phyloP scores from a whole-genome alignment of 2,888 invertebrate species.

The Andricus curvator region DNA sequence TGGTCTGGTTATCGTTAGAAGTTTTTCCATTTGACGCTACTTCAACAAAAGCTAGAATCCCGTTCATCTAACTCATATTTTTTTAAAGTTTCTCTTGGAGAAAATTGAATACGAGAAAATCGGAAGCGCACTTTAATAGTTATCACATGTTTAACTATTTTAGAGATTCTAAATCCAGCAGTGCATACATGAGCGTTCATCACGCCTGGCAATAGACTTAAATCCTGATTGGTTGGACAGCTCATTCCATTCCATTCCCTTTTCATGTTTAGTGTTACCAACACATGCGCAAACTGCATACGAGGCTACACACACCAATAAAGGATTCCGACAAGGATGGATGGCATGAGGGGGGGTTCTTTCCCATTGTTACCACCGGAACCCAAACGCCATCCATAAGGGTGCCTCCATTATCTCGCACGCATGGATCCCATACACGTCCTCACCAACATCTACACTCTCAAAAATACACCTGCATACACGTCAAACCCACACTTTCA shows the following conservation, averaged over 20 bases:
- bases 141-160: neutral
- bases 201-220: slow-evolving; percentile 70
- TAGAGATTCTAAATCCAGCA: slow-evolving; percentile 8
- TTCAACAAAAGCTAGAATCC: too few relatives aligned
- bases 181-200: slow-evolving; percentile 62
- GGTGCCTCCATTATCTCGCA: slow-evolving; percentile 73
- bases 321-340: slow-evolving; percentile 76
- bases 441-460: slow-evolving; percentile 47
- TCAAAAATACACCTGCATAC: slow-evolving; percentile 47
- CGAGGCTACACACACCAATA: slow-evolving; percentile 64
- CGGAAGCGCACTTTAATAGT: neutral
- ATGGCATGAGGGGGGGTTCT: slow-evolving; percentile 58
- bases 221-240: slow-evolving; percentile 76
- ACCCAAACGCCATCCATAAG: slow-evolving; percentile 74
- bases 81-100: neutral
- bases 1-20: too few relatives aligned
- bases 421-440: slow-evolving; percentile 64
- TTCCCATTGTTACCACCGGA: slow-evolving; percentile 75
- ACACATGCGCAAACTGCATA: slow-evolving; percentile 23
- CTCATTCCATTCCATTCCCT: slow-evolving; percentile 59
- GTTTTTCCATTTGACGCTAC: too few relatives aligned
- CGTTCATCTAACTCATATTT: too few relatives aligned
- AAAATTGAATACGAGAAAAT: neutral
- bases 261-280: slow-evolving; percentile 50
- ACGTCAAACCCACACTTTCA: slow-evolving; percentile 37